Percentiles rank a stretch among this genome's conserved stretches.
These are phyloP conservation scores for Melanotaenia boesemani DNA, from an alignment of 2,797 vertebrate species.

Conservation along the genomic window DNA sequence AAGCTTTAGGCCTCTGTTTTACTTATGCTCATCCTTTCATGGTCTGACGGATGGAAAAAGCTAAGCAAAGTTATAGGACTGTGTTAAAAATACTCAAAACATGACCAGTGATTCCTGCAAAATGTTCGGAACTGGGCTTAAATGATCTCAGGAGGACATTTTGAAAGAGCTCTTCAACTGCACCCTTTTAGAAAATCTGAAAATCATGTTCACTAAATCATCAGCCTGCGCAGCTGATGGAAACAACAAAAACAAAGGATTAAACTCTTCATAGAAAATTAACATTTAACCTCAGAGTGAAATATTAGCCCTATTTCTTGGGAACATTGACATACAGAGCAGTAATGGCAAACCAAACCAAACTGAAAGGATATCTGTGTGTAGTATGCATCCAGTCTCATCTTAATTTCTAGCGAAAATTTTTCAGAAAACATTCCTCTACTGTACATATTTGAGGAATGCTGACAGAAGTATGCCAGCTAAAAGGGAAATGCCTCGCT, in stretches of 20 bases:
- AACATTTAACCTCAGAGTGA: not conserved
- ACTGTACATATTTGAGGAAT: conserved; percentile 3
- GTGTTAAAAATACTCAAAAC: conserved; percentile 9
- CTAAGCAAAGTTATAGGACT: conserved; percentile 2
- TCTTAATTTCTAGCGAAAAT: not conserved
- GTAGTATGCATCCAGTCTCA: not conserved
- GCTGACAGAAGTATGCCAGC: not conserved
- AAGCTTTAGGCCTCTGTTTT: conserved; percentile 31
- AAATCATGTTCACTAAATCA: too few relatives aligned
- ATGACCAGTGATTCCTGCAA: conserved; percentile 9
- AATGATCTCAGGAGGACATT: conserved; percentile 16
- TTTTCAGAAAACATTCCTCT: conserved; percentile 9
- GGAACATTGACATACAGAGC: not conserved
- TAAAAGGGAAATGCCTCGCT: conserved; percentile 10
- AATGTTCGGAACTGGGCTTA: conserved; percentile 15
- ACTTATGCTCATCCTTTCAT: conserved; percentile 25
- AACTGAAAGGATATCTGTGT: too few relatives aligned
- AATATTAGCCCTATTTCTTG: not conserved
- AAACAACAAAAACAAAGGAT: too few relatives aligned
- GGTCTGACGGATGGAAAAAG: conserved; percentile 10
- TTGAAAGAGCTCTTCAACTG: not conserved
- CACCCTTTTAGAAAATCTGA: too few relatives aligned
- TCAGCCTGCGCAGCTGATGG: too few relatives aligned
- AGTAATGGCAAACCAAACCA: too few relatives aligned
- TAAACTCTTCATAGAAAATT: too few relatives aligned